Evolutionary conservation across 2,113 vertebrate species (phyloP).

Genomic region (Arenaria interpres): DNA sequence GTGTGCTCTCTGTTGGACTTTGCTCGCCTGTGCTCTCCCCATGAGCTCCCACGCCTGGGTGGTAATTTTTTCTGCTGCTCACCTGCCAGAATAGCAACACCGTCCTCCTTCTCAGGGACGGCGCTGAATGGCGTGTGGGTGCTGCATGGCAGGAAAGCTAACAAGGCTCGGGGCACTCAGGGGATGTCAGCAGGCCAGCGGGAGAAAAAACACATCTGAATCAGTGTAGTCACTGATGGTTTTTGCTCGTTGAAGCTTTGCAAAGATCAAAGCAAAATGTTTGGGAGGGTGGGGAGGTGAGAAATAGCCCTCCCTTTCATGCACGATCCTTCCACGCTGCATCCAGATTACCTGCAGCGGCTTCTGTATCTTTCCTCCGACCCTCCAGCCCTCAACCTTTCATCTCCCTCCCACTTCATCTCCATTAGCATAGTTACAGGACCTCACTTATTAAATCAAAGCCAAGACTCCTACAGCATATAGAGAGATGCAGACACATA

Average conservation of each 20-base stretch:
- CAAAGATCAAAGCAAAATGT: background rate
- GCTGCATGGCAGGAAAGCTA: background rate
- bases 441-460: background rate
- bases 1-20: background rate
- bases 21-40: background rate
- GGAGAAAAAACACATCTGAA: background rate
- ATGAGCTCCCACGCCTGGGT: background rate
- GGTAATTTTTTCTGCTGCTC: background rate
- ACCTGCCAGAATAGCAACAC: background rate
- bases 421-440: background rate
- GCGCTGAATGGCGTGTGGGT: background rate
- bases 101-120: background rate
- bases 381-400: background rate
- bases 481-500: background rate
- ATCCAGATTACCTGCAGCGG: background rate
- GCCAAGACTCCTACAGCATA: background rate
- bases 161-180: background rate
- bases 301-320: background rate
- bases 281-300: background rate
- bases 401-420: background rate
- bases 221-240: background rate
- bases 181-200: background rate
- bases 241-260: background rate
- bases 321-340: background rate
- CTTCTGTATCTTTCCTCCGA: background rate